Percentiles rank a stretch among this genome's conserved stretches.
These are phyloP conservation scores for Petrosia ficiformis DNA, from an alignment of 37 sponge, comb jelly and placozoan genomes.

Conservation along the genomic window DNA sequence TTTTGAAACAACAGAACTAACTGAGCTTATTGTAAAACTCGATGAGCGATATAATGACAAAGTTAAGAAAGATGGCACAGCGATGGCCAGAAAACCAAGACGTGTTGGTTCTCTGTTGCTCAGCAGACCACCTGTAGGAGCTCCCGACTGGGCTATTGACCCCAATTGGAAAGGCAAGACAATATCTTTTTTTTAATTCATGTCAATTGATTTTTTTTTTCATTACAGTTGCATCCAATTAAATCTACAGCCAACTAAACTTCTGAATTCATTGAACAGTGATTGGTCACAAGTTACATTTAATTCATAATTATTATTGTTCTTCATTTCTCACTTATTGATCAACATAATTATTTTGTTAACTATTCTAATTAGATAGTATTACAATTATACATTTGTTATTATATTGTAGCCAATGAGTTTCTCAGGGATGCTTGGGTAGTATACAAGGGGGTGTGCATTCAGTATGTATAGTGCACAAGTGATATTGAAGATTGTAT, in stretches of 20 bases:
- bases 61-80: neutral
- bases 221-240: too few species aligned
- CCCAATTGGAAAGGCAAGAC: too few species aligned
- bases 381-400: too few species aligned
- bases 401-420: neutral
- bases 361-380: too few species aligned
- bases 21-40: neutral
- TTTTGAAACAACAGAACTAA: neutral
- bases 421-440: neutral
- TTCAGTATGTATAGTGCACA: neutral
- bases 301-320: neutral
- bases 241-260: too few species aligned
- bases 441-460: neutral
- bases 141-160: neutral
- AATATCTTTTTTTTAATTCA: too few species aligned
- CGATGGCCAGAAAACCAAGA: neutral
- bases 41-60: neutral
- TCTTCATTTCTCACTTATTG: neutral
- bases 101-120: neutral
- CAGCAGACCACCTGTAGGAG: neutral
- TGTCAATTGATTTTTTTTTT: too few species aligned
- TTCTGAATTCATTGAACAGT: too few species aligned
- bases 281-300: neutral
- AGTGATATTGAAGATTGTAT: neutral
- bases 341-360: neutral